These are phyloP conservation scores for Notechis scutatus DNA, from an alignment of 2,113 vertebrate species.

Conservation along the genomic window DNA sequence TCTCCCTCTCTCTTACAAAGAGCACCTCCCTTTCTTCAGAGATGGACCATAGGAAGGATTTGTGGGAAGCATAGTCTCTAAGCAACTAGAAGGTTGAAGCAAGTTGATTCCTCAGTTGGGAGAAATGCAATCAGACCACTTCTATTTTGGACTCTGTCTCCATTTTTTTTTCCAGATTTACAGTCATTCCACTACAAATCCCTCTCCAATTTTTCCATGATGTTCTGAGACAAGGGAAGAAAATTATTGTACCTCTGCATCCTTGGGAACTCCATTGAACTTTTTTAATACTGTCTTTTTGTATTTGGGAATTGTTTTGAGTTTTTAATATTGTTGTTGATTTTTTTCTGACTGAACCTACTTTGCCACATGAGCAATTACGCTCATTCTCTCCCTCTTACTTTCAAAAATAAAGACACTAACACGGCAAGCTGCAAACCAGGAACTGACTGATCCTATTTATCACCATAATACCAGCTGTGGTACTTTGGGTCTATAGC, in stretches of 20 bases:
- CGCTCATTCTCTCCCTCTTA: not conserved
- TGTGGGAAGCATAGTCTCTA: not conserved
- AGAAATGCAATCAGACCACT: not conserved
- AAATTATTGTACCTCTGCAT: not conserved
- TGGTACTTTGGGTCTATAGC: not conserved
- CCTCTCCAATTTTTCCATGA: not conserved
- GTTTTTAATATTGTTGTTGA: not conserved
- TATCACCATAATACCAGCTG: not conserved
- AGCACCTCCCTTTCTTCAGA: not conserved
- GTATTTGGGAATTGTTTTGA: not conserved
- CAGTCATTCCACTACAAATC: not conserved
- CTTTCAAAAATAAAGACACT: not conserved
- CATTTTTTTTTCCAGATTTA: not conserved
- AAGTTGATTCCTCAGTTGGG: not conserved
- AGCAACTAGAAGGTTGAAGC: not conserved
- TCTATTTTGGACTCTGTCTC: not conserved
- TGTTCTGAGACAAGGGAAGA: not conserved
- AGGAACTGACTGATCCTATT: not conserved
- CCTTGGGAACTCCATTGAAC: not conserved
- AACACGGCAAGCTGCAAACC: not conserved
- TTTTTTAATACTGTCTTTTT: not conserved
- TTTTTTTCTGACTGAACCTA: not conserved
- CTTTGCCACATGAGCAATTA: not conserved
- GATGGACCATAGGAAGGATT: not conserved
- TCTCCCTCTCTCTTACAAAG: not conserved